phyloP scores from a whole-genome alignment of 35 echinoderm and acorn worm species.

The Ophioderma brevispina region DNA sequence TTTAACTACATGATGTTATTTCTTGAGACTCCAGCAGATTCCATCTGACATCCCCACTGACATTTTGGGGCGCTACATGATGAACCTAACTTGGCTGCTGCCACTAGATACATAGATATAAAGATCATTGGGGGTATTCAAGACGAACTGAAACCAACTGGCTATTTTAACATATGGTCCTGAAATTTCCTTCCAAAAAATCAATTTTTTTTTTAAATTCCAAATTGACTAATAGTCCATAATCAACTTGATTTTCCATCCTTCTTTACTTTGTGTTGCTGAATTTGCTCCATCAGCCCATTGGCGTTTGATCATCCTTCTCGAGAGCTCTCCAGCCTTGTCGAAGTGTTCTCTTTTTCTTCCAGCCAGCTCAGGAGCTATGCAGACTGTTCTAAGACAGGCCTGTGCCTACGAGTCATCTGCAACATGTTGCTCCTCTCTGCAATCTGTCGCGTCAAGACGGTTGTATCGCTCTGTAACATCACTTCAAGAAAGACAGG shows the following conservation, averaged over 20 bases:
- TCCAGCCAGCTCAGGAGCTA: constrained; percentile 97
- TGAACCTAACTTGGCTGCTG: too few relatives aligned
- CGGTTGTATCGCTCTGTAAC: constrained; percentile 82
- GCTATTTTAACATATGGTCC: too few relatives aligned
- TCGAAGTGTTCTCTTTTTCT: constrained; percentile 96
- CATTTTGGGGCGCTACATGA: too few relatives aligned
- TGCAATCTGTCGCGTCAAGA: constrained; percentile 82
- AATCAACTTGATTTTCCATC: background rate
- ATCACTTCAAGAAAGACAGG: constrained; percentile 59
- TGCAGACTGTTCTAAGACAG: constrained; percentile 88
- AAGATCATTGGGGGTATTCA: too few relatives aligned
- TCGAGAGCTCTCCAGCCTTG: constrained; percentile 68
- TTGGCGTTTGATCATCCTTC: constrained; percentile 87
- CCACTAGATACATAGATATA: too few relatives aligned
- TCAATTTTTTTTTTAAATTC: background rate
- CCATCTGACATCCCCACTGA: too few relatives aligned
- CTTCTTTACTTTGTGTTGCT: constrained; percentile 84
- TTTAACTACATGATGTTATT: too few relatives aligned
- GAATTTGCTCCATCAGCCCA: constrained; percentile 82
- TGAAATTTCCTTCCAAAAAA: background rate
- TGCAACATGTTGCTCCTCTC: constrained; percentile 96
- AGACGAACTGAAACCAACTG: too few relatives aligned
- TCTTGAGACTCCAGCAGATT: too few relatives aligned
- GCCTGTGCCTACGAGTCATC: constrained; percentile 89
- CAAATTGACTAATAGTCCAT: background rate